Evolutionary conservation across 2,888 invertebrate species (phyloP), one percentile per base, ranked within the genome.

Genomic region (Drosophila infuscata): DNA sequence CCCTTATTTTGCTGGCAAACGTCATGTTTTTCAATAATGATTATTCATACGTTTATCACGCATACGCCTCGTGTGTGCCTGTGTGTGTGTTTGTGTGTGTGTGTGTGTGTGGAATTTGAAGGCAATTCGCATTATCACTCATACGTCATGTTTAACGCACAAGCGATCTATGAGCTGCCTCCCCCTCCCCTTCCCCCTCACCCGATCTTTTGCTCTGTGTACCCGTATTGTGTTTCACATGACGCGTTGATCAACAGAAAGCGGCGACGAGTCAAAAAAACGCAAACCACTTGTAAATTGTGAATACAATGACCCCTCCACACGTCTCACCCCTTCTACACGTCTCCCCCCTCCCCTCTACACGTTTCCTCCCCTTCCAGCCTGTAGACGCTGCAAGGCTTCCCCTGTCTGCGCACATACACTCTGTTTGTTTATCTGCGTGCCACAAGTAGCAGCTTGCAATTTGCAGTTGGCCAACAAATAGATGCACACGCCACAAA

Each of bases 111-210:
- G 66, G 62, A 33, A 70, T 67, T 72, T 87, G 76, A 83, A 85
- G 84, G 88, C 73, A 63, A 74, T 69, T 58, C 73, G 33, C 49
- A 80, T 60, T 75, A 87, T 85, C 76, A 87, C 76, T 65, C 79
- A 89, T 89, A 85, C 89, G 84, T 81, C 84, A 87, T 66, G 89
- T 76, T 63, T 65, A 62, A 75, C 87, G 73, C 76, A 73, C 66
- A 52, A 54, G 59, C 57, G 54, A 71, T 62, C 72, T 25, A 20
- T 36, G 25, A 25, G 35, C 17, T n/a, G 15, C 33, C 32, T 12
- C 11, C 46, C 46, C 4, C 29, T 4, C 12, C 6, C 9, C 36
- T 11, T 20, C 6, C 38, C 41, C 15, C 54, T 49, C 9, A 60
- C 35, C 9, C 25, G 25, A 25, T 25, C 25, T 20, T 30, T n/a